These are phyloP conservation scores for Ciconia boyciana DNA, from an alignment of 2,113 vertebrate species.

Conservation along the genomic window DNA sequence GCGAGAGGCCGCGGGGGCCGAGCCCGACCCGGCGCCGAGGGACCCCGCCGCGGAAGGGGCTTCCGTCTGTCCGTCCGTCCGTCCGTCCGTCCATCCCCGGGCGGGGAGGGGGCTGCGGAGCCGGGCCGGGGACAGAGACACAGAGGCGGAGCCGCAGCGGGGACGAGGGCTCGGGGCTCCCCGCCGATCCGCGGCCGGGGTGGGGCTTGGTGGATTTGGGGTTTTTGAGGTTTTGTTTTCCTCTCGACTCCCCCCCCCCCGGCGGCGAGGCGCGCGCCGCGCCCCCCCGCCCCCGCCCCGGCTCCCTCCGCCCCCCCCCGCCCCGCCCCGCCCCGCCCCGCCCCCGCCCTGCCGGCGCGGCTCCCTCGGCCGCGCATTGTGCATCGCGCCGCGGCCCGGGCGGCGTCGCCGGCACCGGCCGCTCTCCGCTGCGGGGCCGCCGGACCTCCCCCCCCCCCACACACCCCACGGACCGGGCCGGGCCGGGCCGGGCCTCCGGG, in stretches of 20 bases:
- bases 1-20: neutral
- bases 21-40: too few species aligned
- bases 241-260: neutral
- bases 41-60: neutral
- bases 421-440: neutral
- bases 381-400: neutral
- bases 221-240: fast-evolving
- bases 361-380: neutral
- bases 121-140: neutral
- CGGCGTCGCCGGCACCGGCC: fast-evolving
- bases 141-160: neutral
- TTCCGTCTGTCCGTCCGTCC: neutral
- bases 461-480: neutral
- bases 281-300: neutral
- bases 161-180: neutral
- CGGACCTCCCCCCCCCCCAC: neutral
- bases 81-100: neutral
- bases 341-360: neutral
- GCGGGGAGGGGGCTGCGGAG: neutral
- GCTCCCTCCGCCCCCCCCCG: neutral
- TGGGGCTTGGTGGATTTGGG: fast-evolving
- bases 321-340: neutral
- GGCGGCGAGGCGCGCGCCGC: neutral
- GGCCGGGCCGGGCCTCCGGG: neutral
- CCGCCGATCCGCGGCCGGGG: neutral